Evolutionary conservation across 2,113 vertebrate genomes (phyloP).

Genomic region (Eulemur rufifrons): DNA sequence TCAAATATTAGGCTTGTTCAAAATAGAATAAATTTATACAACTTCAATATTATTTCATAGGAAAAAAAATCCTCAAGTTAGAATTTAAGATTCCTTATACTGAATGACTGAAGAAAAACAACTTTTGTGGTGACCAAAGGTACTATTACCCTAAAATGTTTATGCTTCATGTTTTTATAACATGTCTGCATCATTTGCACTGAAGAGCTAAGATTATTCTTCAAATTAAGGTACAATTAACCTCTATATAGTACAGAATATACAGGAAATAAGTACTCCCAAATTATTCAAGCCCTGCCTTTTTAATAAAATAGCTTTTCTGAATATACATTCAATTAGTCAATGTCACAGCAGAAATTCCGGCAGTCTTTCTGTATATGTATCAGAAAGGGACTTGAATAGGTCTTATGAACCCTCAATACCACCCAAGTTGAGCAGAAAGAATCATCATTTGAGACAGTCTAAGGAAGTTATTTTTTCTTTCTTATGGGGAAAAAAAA

Average conservation of each 20-base stretch:
- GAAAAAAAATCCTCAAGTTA: background rate
- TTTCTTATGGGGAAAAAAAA: background rate
- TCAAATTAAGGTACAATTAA: background rate
- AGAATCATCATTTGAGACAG: background rate
- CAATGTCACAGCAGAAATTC: background rate
- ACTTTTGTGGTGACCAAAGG: background rate
- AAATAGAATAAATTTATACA: background rate
- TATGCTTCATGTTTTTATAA: background rate
- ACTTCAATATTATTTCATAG: background rate
- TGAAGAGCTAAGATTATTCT: background rate
- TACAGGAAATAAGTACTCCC: background rate
- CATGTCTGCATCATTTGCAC: background rate
- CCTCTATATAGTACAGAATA: background rate
- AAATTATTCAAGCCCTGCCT: background rate
- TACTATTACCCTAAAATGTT: background rate
- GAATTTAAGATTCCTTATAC: background rate
- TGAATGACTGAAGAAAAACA: background rate
- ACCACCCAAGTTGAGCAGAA: background rate
- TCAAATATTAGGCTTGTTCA: background rate
- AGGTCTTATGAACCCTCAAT: background rate
- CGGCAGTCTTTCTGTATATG: background rate
- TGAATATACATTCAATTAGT: background rate
- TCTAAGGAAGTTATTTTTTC: background rate
- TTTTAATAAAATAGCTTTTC: background rate
- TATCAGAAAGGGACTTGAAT: background rate